Base-by-base conservation (phyloP, 2,113 vertebrate genomes). In the Sisor rabdophorus region DNA sequence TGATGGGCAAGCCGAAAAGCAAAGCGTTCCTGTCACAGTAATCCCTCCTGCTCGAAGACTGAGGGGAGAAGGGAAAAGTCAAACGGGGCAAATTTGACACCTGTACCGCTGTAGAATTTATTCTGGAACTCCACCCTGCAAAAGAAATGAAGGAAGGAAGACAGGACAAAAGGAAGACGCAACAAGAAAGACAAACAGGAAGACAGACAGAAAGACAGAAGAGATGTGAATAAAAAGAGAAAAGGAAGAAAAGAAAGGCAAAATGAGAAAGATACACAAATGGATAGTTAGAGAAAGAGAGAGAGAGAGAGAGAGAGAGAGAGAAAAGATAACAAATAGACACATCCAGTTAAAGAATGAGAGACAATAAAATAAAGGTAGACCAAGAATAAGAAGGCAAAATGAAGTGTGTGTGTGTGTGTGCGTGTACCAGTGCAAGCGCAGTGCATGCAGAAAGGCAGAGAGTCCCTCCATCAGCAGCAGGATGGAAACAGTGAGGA, bases 51-150 rank as follows among this genome's bases (percentile, higher is more conserved):
- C 84, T 92, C 92, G 82, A 93, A 94, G 84, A 93, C 88, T 10
- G 92, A 95, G 68, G 94, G 93, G 81, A 99, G 91, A 4, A 95
- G 92, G 79, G 93, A 91, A 87, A 99, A 98, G 77, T 96, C 95
- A 78, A 99, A 99, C 76, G 97, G 97, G 2, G 90, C 83, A 82
- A 98, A 99, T 87, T 96, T 98, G 88, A 96, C 91, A 69, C 97
- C 97, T 36, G 90, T 91, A 36, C 97, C 97, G 0, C 92, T 86
- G 79, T 99, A 99, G 90, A 99, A 98, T 79, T 98, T 99, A 90
- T 95, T 98, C 91, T 99, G 97, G 89, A 99, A 99, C 90, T 99
- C 97, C 87, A 99, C 97, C 97, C 97, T 99, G 86, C 83, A 85
- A 84, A 85, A 76, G 50, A 26, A 85, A 30, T 26, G 50, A 64